Conservation (phyloP, 2,888 invertebrate genomes). For the Trichopria drosophilae region DNA sequence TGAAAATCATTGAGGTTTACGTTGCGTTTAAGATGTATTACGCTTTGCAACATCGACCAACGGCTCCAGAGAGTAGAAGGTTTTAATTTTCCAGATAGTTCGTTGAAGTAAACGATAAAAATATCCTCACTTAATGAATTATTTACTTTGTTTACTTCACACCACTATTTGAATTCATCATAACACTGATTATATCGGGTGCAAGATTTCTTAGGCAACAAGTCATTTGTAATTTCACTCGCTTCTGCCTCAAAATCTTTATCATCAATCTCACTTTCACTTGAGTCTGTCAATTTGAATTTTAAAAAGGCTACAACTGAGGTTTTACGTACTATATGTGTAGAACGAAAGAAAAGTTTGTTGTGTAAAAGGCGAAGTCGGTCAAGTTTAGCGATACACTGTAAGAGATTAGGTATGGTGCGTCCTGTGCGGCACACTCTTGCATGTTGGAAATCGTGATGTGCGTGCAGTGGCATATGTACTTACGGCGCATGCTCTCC, state of each 20-base stretch:
- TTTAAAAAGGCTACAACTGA: too few species aligned
- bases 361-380: too few species aligned
- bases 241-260: background rate
- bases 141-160: background rate
- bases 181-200: background rate
- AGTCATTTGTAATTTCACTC: background rate
- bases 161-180: background rate
- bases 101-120: background rate
- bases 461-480: too few species aligned
- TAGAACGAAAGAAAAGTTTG: too few species aligned
- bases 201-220: background rate
- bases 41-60: background rate
- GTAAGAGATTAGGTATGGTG: too few species aligned
- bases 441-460: too few species aligned
- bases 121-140: background rate
- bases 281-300: too few species aligned
- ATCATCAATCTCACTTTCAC: background rate
- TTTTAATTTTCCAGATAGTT: background rate
- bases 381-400: too few species aligned
- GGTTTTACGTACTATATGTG: too few species aligned
- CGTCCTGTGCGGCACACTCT: too few species aligned
- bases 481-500: too few species aligned
- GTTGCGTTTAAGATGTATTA: background rate
- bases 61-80: background rate
- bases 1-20: background rate